A percentile compares a stretch with the other conserved stretches of the same genome.
These are phyloP conservation scores for Pollenia griseotomentosa DNA, from an alignment of 2,888 invertebrate species.

Conservation along the genomic window DNA sequence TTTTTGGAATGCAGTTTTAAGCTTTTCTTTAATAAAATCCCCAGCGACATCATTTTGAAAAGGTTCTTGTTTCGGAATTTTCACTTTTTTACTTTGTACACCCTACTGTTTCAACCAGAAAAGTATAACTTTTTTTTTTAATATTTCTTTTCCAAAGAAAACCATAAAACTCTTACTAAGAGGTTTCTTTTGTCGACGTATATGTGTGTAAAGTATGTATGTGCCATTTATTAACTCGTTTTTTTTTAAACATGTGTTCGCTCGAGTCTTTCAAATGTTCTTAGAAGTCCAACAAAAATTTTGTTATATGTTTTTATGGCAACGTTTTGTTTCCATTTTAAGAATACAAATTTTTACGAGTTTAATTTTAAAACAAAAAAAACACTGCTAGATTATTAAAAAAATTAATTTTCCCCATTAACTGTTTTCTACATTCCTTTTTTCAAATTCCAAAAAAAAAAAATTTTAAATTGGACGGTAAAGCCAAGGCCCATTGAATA, in stretches of 20 bases:
- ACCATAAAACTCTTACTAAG: too few relatives aligned
- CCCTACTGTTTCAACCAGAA: neutral
- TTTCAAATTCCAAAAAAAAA: too few relatives aligned
- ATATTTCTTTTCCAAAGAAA: neutral
- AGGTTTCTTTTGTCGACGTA: neutral
- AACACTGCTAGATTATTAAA: neutral
- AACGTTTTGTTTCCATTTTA: neutral
- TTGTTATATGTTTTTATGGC: neutral
- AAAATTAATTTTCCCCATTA: too few relatives aligned
- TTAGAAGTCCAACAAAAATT: constrained; percentile 3
- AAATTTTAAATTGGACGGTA: too few relatives aligned
- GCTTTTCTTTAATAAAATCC: neutral
- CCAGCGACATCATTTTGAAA: neutral
- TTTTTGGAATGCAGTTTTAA: neutral
- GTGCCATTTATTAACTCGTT: too few relatives aligned
- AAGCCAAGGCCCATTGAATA: too few relatives aligned
- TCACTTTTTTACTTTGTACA: too few relatives aligned
- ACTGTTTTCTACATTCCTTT: too few relatives aligned
- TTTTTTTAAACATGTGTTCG: neutral
- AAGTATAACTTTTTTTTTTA: neutral
- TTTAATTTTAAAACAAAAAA: constrained; percentile 2
- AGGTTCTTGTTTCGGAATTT: neutral
- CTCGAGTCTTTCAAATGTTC: neutral
- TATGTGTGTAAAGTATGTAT: neutral
- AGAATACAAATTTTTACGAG: neutral